These are phyloP conservation scores for Halictus quadricinctus DNA, from an alignment of 2,888 invertebrate species.

Conservation along the genomic window DNA sequence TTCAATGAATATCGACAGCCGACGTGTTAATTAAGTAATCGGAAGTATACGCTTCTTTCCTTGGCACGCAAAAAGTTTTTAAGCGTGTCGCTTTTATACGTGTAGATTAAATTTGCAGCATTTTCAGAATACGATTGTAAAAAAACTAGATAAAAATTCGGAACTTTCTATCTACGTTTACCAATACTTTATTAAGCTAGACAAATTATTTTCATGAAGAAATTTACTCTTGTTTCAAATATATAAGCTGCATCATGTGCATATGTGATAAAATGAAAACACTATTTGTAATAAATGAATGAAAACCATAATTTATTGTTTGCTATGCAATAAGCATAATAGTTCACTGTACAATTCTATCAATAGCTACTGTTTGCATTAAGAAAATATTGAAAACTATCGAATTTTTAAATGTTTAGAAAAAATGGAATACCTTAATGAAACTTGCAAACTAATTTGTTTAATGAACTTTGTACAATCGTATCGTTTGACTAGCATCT, in stretches of 20 bases:
- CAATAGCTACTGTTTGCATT: background rate
- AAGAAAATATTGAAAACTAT: background rate
- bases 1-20: background rate
- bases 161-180: background rate
- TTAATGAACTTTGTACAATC: background rate
- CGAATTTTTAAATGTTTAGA: background rate
- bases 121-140: background rate
- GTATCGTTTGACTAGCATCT: background rate
- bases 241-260: background rate
- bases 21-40: slow-evolving; percentile 30
- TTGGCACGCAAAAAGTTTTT: slow-evolving; percentile 46
- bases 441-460: background rate
- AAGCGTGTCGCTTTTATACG: slow-evolving; percentile 32
- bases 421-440: too few relatives aligned
- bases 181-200: background rate
- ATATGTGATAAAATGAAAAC: background rate
- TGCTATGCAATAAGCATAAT: background rate
- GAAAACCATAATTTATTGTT: background rate
- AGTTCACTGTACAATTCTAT: background rate
- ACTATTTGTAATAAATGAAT: background rate
- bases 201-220: slow-evolving; percentile 7
- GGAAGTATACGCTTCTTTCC: slow-evolving; percentile 11
- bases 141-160: background rate
- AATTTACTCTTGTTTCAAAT: slow-evolving; percentile 4
- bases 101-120: background rate